These are phyloP conservation scores for Nasonovia ribisnigri DNA, from an alignment of 2,888 invertebrate genomes.

Conservation along the genomic window DNA sequence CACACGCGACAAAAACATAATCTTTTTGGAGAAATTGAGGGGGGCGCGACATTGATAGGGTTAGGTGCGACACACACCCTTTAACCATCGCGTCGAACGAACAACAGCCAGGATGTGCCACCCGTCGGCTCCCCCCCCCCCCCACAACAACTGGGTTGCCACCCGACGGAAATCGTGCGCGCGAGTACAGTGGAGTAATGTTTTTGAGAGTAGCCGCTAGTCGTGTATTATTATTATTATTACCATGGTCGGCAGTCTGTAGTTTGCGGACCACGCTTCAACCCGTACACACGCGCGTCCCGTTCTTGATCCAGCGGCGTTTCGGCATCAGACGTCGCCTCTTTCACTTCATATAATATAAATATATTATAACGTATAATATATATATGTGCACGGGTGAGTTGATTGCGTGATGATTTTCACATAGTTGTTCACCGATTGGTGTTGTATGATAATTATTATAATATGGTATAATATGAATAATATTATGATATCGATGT, in stretches of 20 bases:
- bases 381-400: background rate
- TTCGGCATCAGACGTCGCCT: background rate
- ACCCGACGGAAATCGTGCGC: slow-evolving; percentile 1
- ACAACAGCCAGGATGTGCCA: background rate
- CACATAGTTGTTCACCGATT: background rate
- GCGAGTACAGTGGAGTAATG: background rate
- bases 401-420: background rate
- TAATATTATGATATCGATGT: background rate
- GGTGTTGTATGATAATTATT: background rate
- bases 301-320: background rate
- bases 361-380: too few relatives aligned
- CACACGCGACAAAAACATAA: background rate
- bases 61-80: background rate
- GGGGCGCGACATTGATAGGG: background rate
- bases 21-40: background rate
- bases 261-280: slow-evolving; percentile 44
- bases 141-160: background rate
- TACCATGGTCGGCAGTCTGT: background rate
- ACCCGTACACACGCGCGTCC: slow-evolving; percentile 10
- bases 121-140: background rate
- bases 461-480: background rate
- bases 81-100: background rate
- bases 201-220: background rate
- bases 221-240: background rate
- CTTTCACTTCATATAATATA: background rate